Percentiles rank a stretch among this genome's conserved stretches.
phyloP scores from a whole-genome alignment of 2,888 invertebrate species.

The Stratiomys singularior region DNA sequence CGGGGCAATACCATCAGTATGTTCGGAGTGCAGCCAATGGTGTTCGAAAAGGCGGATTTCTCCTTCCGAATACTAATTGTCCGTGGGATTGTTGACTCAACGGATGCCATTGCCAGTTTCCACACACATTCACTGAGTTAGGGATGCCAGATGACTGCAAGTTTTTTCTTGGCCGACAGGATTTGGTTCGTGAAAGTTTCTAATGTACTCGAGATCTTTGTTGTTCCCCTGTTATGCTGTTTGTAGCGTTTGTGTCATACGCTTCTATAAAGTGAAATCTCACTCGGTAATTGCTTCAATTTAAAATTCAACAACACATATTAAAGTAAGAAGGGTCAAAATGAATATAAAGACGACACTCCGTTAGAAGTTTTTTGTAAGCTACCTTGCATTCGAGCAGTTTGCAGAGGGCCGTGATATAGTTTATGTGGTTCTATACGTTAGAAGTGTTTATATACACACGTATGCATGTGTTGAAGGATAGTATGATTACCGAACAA shows the following conservation, averaged over 20 bases:
- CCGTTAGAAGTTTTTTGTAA: too few relatives aligned
- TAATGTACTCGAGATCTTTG: not conserved
- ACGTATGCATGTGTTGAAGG: too few relatives aligned
- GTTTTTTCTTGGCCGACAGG: conserved; percentile 7
- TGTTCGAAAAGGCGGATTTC: not conserved
- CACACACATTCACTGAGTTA: not conserved
- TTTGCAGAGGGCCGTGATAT: too few relatives aligned
- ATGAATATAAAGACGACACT: not conserved
- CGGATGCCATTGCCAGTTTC: conserved; percentile 30
- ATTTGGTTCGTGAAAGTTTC: not conserved
- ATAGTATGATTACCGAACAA: too few relatives aligned
- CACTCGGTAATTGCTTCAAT: conserved; percentile 41
- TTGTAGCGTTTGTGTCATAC: not conserved
- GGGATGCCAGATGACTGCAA: conserved; percentile 32
- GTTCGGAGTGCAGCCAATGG: conserved; percentile 8
- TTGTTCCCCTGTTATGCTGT: not conserved
- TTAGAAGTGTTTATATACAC: too few relatives aligned
- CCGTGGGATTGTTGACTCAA: not conserved
- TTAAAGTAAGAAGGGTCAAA: conserved; percentile 35
- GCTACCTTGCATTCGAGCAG: too few relatives aligned
- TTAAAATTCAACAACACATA: conserved; percentile 31
- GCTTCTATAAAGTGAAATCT: conserved; percentile 34
- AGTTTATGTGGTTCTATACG: too few relatives aligned
- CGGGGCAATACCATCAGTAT: not conserved
- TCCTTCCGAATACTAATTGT: not conserved